Percentiles rank a stretch among this genome's conserved stretches.
phyloP scores from a whole-genome alignment of 1,140 invertebrate species.

The Chironomus striatipennis region DNA sequence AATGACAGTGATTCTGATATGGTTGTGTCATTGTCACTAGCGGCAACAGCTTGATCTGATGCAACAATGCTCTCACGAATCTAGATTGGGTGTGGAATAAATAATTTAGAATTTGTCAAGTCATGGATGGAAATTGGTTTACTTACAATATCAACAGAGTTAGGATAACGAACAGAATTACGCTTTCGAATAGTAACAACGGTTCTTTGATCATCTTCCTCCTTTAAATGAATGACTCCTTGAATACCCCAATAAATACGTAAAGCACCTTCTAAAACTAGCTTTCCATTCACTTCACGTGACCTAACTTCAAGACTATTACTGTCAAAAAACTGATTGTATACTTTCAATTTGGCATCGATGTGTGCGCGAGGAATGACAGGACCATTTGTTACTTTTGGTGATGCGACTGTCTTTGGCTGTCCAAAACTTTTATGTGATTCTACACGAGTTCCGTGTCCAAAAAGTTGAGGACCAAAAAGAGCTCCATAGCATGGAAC shows the following conservation, averaged over 20 bases:
- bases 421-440: slow-evolving; percentile 78
- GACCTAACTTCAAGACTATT: slow-evolving; percentile 66
- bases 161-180: slow-evolving; percentile 54
- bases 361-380: slow-evolving; percentile 55
- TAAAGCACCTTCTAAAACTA: slow-evolving; percentile 69
- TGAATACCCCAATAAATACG: slow-evolving; percentile 79
- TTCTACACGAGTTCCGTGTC: slow-evolving; percentile 77
- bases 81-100: not conserved
- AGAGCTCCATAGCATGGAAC: slow-evolving; percentile 82
- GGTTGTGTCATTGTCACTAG: slow-evolving; percentile 38
- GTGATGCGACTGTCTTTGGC: slow-evolving; percentile 35
- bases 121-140: not conserved
- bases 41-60: slow-evolving; percentile 37
- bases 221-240: slow-evolving; percentile 75
- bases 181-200: slow-evolving; percentile 60
- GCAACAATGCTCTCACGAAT: not conserved
- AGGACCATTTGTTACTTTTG: slow-evolving; percentile 38
- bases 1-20: slow-evolving; percentile 39
- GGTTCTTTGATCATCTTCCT: slow-evolving; percentile 75
- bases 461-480: slow-evolving; percentile 79
- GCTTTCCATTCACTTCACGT: slow-evolving; percentile 66
- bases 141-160: slow-evolving; percentile 27
- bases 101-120: not conserved
- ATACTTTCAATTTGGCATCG: slow-evolving; percentile 64
- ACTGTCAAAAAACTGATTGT: slow-evolving; percentile 71